Base-by-base conservation (phyloP, 2,888 invertebrate genomes). In the Agapetus fuscipes region DNA sequence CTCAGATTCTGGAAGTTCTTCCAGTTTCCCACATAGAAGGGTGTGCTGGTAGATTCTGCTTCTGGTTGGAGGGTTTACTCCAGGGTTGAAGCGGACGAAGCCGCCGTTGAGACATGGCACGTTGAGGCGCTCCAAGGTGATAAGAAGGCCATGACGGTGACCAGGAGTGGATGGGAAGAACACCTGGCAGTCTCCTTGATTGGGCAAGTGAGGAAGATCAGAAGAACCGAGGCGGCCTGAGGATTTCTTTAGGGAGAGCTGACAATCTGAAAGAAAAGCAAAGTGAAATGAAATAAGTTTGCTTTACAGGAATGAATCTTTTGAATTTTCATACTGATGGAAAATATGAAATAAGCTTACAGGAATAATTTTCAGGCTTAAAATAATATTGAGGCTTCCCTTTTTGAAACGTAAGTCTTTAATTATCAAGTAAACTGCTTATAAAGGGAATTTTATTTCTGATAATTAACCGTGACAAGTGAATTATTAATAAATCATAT, bases 11-110 rank as follows among this genome's bases (percentile, higher is more conserved):
- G 74, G 65, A 25, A 80, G 67, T 56, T 83, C 81, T 54, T 83
- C 82, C 3, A 82, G 62, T 54, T 83, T 83, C 2, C 83, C 83
- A 57, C 82, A 82, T 10, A 81, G 57, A 2, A 60, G 61, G 6
- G 66, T 62, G 33, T 56, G 57, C 17, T 54, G 56, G 41, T 56
- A 55, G 29, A 53, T 52, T 32, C 52, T 50, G 17, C 46, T 30
- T 10, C 54, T 31, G 13, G 67, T 56, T 52, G 54, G 33, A 51
- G 34, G 28, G 6, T 33, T 43, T 39, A 49, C 49, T 43, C 66
- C 69, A 30, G 71, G 65, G 27, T 67, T 60, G 55, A 78, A 76
- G 47, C 74, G 71, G 32, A 81, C 59, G 57, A 69, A 77, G 27
- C 73, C 71, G 28, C 76, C 77, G 25, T 59, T 63, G 37, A 70